Evolutionary conservation across 2,113 vertebrate species (phyloP).

Genomic region (Etia nguti): DNA sequence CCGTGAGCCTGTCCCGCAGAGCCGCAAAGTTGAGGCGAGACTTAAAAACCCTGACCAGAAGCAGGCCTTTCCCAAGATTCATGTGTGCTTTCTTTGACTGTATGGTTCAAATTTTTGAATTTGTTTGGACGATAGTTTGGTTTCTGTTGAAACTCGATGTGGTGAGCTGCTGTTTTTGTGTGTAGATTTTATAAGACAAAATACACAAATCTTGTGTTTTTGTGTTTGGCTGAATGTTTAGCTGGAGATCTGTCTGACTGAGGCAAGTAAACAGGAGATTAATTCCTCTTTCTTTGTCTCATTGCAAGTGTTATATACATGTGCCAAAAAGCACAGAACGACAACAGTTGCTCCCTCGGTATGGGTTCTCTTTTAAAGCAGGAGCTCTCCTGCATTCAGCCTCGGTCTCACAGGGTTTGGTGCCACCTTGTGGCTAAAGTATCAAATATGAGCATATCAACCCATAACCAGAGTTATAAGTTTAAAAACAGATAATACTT

Average conservation of each 20-base stretch:
- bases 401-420: background rate
- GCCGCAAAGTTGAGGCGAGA: background rate
- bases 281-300: background rate
- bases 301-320: background rate
- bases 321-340: background rate
- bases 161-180: background rate
- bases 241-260: background rate
- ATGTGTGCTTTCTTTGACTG: background rate
- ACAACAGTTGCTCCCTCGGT: conserved; percentile 19
- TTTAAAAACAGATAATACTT: background rate
- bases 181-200: background rate
- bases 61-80: background rate
- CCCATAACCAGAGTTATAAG: background rate
- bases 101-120: background rate
- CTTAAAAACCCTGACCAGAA: background rate
- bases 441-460: background rate
- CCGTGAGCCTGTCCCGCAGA: conserved; percentile 11
- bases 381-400: background rate
- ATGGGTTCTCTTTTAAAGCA: background rate
- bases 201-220: background rate
- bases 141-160: background rate
- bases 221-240: background rate
- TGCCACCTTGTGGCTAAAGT: conserved; percentile 48
- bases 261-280: background rate
- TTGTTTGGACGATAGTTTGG: background rate